Conservation (phyloP, 2,888 invertebrate species). For the Hemithea aestivaria region DNA sequence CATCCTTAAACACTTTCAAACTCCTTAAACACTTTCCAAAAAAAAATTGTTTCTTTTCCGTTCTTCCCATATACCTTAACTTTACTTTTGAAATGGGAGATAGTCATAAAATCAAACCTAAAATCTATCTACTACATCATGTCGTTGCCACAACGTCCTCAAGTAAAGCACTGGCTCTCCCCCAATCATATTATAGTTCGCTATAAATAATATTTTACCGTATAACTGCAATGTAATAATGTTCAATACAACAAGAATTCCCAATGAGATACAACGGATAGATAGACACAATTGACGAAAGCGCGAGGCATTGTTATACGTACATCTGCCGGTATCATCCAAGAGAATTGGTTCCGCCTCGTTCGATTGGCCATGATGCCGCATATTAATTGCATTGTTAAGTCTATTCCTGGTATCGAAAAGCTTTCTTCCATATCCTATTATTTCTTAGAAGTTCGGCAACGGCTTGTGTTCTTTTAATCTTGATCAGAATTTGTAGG, state of each 20-base stretch:
- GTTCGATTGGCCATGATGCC: slow-evolving; percentile 37
- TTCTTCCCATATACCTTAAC: too few species aligned
- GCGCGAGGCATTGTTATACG: slow-evolving; percentile 42
- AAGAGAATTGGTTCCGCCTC: slow-evolving; percentile 37
- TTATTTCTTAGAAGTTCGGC: slow-evolving; percentile 1
- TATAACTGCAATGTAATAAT: slow-evolving; percentile 4
- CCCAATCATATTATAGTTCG: too few species aligned
- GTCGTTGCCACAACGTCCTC: too few species aligned
- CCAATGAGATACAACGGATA: slow-evolving; percentile 18
- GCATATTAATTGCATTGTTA: slow-evolving; percentile 29
- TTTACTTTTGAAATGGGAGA: too few species aligned
- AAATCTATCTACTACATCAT: too few species aligned
- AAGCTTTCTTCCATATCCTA: slow-evolving; percentile 2
- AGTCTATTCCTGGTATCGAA: slow-evolving; percentile 10
- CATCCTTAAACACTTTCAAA: too few species aligned
- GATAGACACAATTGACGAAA: slow-evolving; percentile 40
- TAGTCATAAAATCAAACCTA: too few species aligned
- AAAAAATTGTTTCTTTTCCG: too few species aligned
- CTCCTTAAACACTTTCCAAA: too few species aligned
- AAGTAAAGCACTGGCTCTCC: too few species aligned
- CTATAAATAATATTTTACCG: too few species aligned
- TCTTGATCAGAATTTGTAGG: slow-evolving; percentile 1
- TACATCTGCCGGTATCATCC: slow-evolving; percentile 53
- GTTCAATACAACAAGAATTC: slow-evolving; percentile 18
- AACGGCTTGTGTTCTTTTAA: too few species aligned